Evolutionary conservation across 2,797 vertebrate genomes (phyloP), one percentile per base, ranked within the genome.

Genomic region (Novumbra hubbsi): DNA sequence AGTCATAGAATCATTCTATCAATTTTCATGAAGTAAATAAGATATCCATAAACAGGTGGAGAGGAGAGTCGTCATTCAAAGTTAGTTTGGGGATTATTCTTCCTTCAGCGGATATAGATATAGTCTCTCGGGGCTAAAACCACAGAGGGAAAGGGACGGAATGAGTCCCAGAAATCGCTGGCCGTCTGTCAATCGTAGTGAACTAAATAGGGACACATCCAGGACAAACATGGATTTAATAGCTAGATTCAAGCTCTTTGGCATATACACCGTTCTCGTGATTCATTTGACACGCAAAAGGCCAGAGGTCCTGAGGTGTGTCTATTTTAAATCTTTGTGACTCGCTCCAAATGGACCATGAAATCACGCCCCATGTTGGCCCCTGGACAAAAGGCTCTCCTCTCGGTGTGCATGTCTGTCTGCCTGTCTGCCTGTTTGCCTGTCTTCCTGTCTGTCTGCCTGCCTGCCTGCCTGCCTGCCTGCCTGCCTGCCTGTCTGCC

Each of bases 261-360:
- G 80, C 67, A 14, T 38, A 75, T 66, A 76, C 70, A 80, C 66
- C 70, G 62, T 60, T n/a, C 17, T 71, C 4, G 70, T 79, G 65
- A 87, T 70, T 74, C 12, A 3, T 63, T 62, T 49, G 78, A 78
- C 81, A 83, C 17, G 30, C 79, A 77, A 75, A 63, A 64, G 27
- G 16, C 12, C 65, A 52, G 38, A 60, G 21, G 45, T 75, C 50
- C 52, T n/a, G 55, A 72, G 32, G 50, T 57, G 69, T 73, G 70
- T 72, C 30, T 45, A 34, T 73, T 78, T 77, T 78, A 77, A 73
- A 38, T 78, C 68, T 74, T 52, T 71, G 75, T 71, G 67, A 76
- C 73, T 85, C 65, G 32, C 78, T 78, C 64, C 70, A 85, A 83
- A 85, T 83, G 81, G 74, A 80, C 73, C 74, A 72, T 83, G 81